phyloP scores from a whole-genome alignment of 2,888 invertebrate species.

The Aelia acuminata region DNA sequence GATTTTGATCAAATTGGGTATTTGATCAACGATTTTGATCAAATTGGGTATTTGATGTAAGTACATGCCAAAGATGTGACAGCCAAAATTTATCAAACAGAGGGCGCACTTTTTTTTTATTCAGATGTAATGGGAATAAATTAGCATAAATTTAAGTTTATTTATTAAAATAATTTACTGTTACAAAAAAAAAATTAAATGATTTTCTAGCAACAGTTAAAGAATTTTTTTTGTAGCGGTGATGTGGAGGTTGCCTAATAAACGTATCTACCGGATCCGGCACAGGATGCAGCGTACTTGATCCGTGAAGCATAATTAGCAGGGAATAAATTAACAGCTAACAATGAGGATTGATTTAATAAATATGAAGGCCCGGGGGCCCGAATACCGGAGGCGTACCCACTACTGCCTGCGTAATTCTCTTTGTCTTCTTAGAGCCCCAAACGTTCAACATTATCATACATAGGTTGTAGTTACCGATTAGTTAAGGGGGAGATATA shows the following conservation, averaged over 20 bases:
- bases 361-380: not conserved
- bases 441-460: not conserved
- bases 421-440: not conserved
- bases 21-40: too few relatives aligned
- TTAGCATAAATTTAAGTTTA: too few relatives aligned
- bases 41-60: too few relatives aligned
- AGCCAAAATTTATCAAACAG: too few relatives aligned
- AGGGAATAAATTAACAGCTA: not conserved
- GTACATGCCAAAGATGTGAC: too few relatives aligned
- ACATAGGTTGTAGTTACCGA: not conserved
- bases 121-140: too few relatives aligned
- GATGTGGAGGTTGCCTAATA: not conserved
- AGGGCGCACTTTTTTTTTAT: too few relatives aligned
- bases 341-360: slow-evolving; percentile 10
- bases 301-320: not conserved
- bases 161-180: too few relatives aligned
- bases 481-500: not conserved
- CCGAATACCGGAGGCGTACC: not conserved
- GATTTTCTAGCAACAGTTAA: not conserved
- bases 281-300: slow-evolving; percentile 14
- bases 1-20: too few relatives aligned
- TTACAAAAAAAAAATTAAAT: not conserved
- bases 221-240: not conserved
- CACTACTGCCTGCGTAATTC: not conserved
- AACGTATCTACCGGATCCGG: slow-evolving; percentile 10